Evolutionary conservation across 1,140 invertebrate genomes (phyloP), one percentile per base, ranked within the genome.

Genomic region (Drosophila repletoides): DNA sequence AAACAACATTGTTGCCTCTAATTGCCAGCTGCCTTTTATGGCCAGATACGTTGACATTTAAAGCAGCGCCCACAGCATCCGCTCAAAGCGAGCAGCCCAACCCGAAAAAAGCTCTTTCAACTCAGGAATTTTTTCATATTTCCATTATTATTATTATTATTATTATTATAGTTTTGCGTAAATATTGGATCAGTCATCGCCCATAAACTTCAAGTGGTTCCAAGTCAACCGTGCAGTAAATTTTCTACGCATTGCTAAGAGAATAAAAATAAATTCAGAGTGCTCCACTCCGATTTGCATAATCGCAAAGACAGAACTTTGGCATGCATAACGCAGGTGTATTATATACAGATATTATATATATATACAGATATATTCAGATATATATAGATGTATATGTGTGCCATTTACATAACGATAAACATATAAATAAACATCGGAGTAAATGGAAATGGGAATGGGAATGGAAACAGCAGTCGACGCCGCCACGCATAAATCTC

Each of bases 401-500:
- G 5, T 22, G 34, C 7, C 52, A 71, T 67, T 60, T 67, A 81
- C 73, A 84, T 74, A 84, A 71, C 56, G 48, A 43, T 66, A 70
- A 73, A 66, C 68, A 65, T 79, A 83, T 83, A 83, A 83, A 83
- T 77, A 83, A 81, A 83, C 77, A 56, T 43, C 53, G 52, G 56
- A 68, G 59, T 52, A 46, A 43, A 33, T 41, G 53, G 53, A 45
- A 34, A 24, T 46, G 52, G 41, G 26, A 22, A 22, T 12, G 9
- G 12, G 36, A 24, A 45, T 10, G 55, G 61, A 65, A 53, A 53
- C 38, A 58, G 45, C 53, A 24, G 60, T 31, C 28, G 34, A 31
- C 49, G 55, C 64, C 9, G 64, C 69, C 77, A 84, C 79, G 77
- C 79, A 83, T 83, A 83, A 84, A 83, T 83, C 74, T 84, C 74